Conservation (phyloP, 2,797 vertebrate species). For the Channa striata region DNA sequence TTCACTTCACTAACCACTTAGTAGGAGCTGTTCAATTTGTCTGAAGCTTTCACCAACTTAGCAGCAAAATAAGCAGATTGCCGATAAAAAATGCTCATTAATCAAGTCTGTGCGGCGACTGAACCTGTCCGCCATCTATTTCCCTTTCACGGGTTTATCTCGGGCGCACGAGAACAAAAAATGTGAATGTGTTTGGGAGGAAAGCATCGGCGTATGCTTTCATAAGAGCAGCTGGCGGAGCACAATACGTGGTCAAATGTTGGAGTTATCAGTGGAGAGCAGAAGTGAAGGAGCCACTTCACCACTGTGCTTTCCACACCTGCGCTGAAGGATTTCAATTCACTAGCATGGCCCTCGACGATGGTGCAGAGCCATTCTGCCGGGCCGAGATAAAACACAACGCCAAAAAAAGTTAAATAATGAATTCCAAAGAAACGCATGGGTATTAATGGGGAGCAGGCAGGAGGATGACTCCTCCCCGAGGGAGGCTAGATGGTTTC, state of each 20-base stretch:
- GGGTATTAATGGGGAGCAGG: slow-evolving; percentile 73
- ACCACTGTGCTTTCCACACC: slow-evolving; percentile 64
- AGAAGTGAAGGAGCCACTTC: slow-evolving; percentile 76
- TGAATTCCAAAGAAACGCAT: slow-evolving; percentile 69
- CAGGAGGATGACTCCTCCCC: slow-evolving; percentile 44
- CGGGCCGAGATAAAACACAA: slow-evolving; percentile 79
- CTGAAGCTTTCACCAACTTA: slow-evolving; percentile 18
- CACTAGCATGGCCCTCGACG: slow-evolving; percentile 58
- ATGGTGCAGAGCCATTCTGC: slow-evolving; percentile 72
- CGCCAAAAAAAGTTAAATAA: slow-evolving; percentile 67
- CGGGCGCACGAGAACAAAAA: slow-evolving; percentile 44
- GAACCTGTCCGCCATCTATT: slow-evolving; percentile 27
- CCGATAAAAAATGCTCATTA: slow-evolving; percentile 64
- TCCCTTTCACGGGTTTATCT: slow-evolving; percentile 34
- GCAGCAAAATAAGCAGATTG: slow-evolving; percentile 59
- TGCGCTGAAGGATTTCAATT: slow-evolving; percentile 75
- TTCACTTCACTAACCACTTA: slow-evolving; percentile 32
- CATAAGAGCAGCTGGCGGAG: slow-evolving; percentile 47
- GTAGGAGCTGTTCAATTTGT: slow-evolving; percentile 41
- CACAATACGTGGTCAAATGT: slow-evolving; percentile 80
- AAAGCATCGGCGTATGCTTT: slow-evolving; percentile 48
- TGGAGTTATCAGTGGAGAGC: slow-evolving; percentile 83
- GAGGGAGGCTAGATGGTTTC: slow-evolving; percentile 55
- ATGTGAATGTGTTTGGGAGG: slow-evolving; percentile 39
- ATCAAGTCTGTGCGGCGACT: slow-evolving; percentile 37